Base-by-base conservation (phyloP, 2,888 invertebrate genomes). In the Drosophila yooni region DNA sequence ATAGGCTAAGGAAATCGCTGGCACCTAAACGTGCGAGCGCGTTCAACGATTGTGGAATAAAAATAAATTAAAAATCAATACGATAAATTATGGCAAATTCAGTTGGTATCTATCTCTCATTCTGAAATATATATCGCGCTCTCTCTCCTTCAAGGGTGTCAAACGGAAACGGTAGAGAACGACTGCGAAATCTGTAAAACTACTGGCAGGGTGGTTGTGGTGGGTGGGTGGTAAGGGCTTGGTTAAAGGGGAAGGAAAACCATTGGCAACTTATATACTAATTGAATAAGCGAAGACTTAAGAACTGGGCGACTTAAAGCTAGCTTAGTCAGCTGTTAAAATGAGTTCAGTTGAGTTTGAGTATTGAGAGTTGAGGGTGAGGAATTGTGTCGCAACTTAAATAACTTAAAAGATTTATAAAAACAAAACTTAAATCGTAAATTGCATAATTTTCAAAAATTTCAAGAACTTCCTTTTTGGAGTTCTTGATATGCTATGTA, bases 1-100 rank as follows among this genome's bases (percentile, higher is more conserved):
- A 95, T 98, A 98, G 94, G 98, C 98, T 96, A 98, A 96, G 94
- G 98, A 98, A 95, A 98, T 98, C 95, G 98, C 98, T 94, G 98
- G 98, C 95, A 98, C 97, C 98, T 97, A 95, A 79, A 66, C 67
- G 88, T 81, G 82, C 88, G 61, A 88, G 70, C 81, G 51, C 29
- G 21, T 54, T 66, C 57, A 33, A 73, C 64, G 50, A 72, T 68
- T 72, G 66, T 73, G 77, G 82, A 67, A 80, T 70, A 68, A 78
- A 83, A 81, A 81, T 73, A 81, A 85, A 83, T 74, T 69, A 36
- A 81, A 88, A 88, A 82, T 80, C 88, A 85, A 79, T 89, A 75
- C 70, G 84, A 84, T 87, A 88, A 87, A 87, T 76, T 81, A 66
- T 81, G 83, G 67, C 78, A 76, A 71, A 62, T 77, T 71, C 70